Conservation (phyloP, 2,888 invertebrate genomes). For the Pristionchus entomophagus region DNA sequence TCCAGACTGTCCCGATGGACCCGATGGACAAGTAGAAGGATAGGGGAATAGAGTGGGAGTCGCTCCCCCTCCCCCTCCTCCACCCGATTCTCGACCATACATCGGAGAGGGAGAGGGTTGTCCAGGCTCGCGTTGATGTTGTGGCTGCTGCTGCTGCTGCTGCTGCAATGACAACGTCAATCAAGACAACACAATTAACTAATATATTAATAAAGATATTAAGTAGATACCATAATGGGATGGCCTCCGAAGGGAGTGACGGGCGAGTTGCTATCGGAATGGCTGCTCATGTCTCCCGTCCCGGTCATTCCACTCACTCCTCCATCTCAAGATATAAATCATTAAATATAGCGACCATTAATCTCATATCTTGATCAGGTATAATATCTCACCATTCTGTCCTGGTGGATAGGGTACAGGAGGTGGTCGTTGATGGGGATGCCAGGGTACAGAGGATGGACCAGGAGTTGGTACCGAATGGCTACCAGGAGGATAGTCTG, state of each 20-base stretch:
- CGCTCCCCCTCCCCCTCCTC: too few relatives aligned
- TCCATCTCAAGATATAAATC: neutral
- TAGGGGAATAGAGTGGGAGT: conserved; percentile 39
- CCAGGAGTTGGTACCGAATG: neutral
- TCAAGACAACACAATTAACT: too few relatives aligned
- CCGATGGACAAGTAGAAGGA: conserved; percentile 1
- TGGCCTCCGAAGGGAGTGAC: conserved; percentile 3
- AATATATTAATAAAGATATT: too few relatives aligned
- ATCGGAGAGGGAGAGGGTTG: conserved; percentile 12
- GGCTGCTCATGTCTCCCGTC: neutral
- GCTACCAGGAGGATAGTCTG: neutral
- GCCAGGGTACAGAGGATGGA: conserved; percentile 10
- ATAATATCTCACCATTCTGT: conserved; percentile 6
- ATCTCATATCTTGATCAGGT: neutral
- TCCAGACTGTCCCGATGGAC: conserved; percentile 13
- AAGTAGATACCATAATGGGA: neutral
- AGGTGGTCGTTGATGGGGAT: conserved; percentile 39
- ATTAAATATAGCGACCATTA: neutral
- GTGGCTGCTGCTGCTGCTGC: neutral
- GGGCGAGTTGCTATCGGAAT: conserved; percentile 33
- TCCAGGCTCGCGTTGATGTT: neutral
- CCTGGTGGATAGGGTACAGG: conserved; percentile 44
- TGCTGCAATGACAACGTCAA: neutral
- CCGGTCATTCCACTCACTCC: neutral
- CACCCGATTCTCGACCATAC: neutral